Percentiles rank a stretch among this genome's conserved stretches.
Evolutionary conservation across 2,113 vertebrate species (phyloP).

Genomic region (Coturnix japonica): DNA sequence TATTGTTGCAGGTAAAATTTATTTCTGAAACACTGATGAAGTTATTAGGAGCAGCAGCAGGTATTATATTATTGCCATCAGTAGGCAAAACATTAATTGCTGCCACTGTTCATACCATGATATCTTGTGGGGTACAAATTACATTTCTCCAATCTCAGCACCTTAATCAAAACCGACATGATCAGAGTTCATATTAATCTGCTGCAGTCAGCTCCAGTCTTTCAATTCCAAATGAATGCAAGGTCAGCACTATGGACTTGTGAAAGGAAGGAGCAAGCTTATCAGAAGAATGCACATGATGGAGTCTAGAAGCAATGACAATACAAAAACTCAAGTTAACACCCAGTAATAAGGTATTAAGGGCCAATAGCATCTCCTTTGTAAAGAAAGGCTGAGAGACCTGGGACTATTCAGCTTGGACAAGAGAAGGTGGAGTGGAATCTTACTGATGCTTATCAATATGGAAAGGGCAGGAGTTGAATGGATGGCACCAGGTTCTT

Average conservation of each 20-base stretch:
- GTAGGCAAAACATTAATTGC: conserved; percentile 85
- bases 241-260: conserved; percentile 63
- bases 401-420: background rate
- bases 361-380: background rate
- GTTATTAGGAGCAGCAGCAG: conserved; percentile 76
- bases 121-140: conserved; percentile 83
- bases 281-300: conserved; percentile 64
- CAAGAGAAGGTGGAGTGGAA: background rate
- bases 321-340: conserved; percentile 47
- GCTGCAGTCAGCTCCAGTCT: conserved; percentile 34
- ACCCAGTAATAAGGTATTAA: background rate
- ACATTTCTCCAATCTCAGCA: conserved; percentile 86
- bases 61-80: conserved; percentile 86
- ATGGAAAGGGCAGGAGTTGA: background rate
- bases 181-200: conserved; percentile 77
- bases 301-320: conserved; percentile 34
- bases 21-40: conserved; percentile 79
- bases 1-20: conserved; percentile 62
- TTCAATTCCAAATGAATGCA: conserved; percentile 63
- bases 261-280: conserved; percentile 24
- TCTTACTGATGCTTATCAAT: background rate
- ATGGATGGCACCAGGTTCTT: background rate
- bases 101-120: conserved; percentile 72
- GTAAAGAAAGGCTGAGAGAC: background rate
- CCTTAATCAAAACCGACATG: conserved; percentile 86